These are phyloP conservation scores for Andrena haemorrhoa DNA, from an alignment of 2,888 invertebrate species.

Conservation along the genomic window DNA sequence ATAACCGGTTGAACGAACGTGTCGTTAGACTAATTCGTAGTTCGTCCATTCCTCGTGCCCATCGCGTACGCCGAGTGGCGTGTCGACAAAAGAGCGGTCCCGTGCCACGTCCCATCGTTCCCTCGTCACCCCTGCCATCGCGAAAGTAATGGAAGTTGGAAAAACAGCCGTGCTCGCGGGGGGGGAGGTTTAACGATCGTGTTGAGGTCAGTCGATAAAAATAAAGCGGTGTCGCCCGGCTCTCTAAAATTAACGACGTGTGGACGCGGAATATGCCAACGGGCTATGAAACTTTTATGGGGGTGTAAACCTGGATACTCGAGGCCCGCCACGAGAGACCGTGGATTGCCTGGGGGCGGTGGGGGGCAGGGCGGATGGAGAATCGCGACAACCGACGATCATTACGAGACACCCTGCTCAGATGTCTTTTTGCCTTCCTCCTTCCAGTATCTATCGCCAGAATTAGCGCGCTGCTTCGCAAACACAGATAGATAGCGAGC, in stretches of 20 bases:
- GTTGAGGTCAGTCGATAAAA: slow-evolving; percentile 76
- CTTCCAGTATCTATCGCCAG: slow-evolving; percentile 15
- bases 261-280: slow-evolving; percentile 74
- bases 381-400: slow-evolving; percentile 55
- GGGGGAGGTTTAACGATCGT: slow-evolving; percentile 70
- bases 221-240: slow-evolving; percentile 70
- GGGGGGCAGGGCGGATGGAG: not conserved
- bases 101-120: slow-evolving; percentile 9
- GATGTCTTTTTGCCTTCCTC: slow-evolving; percentile 20
- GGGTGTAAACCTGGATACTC: slow-evolving; percentile 73
- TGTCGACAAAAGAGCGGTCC: slow-evolving; percentile 4
- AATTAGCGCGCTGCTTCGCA: slow-evolving; percentile 19
- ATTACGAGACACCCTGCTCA: slow-evolving; percentile 47
- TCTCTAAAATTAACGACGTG: slow-evolving; percentile 76
- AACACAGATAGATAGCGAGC: not conserved
- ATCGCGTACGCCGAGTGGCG: not conserved
- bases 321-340: slow-evolving; percentile 48
- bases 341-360: slow-evolving; percentile 30
- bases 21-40: not conserved
- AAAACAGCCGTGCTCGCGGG: slow-evolving; percentile 59
- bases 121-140: slow-evolving; percentile 17
- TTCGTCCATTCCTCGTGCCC: not conserved
- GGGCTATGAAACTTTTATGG: slow-evolving; percentile 75
- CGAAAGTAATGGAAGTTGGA: slow-evolving; percentile 56
- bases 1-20: not conserved